Percentiles rank a stretch among this genome's conserved stretches.
Evolutionary conservation across 2,113 vertebrate species (phyloP).

Genomic region (Pseudorhombus dupliciocellatus): DNA sequence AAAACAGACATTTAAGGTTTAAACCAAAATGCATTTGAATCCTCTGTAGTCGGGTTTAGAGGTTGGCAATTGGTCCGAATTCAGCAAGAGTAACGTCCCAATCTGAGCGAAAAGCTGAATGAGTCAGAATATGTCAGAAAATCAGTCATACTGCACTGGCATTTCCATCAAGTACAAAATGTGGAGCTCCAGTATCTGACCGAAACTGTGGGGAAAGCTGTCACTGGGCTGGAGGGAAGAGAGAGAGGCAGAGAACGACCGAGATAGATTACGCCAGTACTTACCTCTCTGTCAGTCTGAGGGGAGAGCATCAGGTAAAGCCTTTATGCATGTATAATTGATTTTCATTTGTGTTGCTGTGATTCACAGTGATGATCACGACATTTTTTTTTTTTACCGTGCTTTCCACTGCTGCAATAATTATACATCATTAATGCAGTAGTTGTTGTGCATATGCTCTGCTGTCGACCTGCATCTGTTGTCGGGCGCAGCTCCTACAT

Average conservation of each 20-base stretch:
- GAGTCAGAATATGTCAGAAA: conserved; percentile 41
- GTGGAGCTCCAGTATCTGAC: conserved; percentile 4
- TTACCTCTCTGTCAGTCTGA: conserved; percentile 7
- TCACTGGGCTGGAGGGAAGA: background rate
- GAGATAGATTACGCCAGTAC: background rate
- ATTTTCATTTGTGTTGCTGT: conserved; percentile 23
- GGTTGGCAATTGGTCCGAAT: conserved; percentile 44
- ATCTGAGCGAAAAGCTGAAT: conserved; percentile 21
- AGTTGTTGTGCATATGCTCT: conserved; percentile 44
- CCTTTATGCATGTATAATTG: conserved; percentile 1
- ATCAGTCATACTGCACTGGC: conserved; percentile 22
- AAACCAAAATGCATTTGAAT: conserved; percentile 44
- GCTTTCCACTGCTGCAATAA: conserved; percentile 30
- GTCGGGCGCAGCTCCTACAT: conserved; percentile 5
- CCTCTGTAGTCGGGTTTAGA: conserved; percentile 31
- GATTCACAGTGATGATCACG: conserved; percentile 16
- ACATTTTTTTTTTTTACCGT: conserved; percentile 7
- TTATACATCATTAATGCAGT: conserved; percentile 56
- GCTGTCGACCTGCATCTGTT: conserved; percentile 61
- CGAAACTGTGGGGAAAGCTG: background rate
- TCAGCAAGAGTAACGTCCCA: conserved; percentile 39
- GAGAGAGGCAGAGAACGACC: background rate
- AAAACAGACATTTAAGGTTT: conserved; percentile 14
- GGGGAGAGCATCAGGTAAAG: conserved; percentile 12
- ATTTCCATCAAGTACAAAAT: conserved; percentile 28